Evolutionary conservation across 2,888 invertebrate species (phyloP).

Genomic region (Sarcophaga rosellei): DNA sequence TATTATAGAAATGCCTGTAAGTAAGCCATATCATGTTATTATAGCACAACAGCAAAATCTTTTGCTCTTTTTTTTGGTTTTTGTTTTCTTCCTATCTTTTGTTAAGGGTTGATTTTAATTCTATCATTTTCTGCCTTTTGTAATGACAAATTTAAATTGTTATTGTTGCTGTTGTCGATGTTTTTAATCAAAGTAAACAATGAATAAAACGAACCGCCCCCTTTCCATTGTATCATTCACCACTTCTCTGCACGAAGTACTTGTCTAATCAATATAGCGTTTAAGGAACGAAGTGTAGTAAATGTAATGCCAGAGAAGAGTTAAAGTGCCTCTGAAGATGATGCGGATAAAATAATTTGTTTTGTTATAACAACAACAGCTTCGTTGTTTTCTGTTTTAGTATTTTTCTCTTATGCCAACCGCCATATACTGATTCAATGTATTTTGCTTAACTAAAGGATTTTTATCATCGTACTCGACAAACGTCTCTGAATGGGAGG

Average conservation of each 20-base stretch:
- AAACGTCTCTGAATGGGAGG: constrained; percentile 7
- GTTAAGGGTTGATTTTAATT: constrained; percentile 27
- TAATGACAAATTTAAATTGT: constrained; percentile 52
- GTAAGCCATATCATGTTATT: constrained; percentile 22
- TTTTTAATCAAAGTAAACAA: constrained; percentile 41
- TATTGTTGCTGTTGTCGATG: constrained; percentile 7
- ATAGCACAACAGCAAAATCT: constrained; percentile 3
- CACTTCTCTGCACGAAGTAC: not conserved
- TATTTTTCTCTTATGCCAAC: constrained; percentile 10
- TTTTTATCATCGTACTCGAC: constrained; percentile 13
- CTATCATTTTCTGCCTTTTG: constrained; percentile 19
- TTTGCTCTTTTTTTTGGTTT: not conserved
- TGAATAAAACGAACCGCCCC: too few relatives aligned
- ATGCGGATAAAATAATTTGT: constrained; percentile 51
- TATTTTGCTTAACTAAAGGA: constrained; percentile 53
- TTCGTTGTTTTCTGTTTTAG: constrained; percentile 9
- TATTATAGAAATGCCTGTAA: too few relatives aligned
- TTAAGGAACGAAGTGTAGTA: not conserved
- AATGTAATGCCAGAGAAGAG: constrained; percentile 51
- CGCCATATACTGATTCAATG: constrained; percentile 1
- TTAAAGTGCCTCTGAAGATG: constrained; percentile 52
- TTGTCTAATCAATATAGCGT: constrained; percentile 59
- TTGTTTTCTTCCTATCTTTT: not conserved
- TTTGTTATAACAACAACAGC: constrained; percentile 4
- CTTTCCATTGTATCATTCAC: not conserved